These are phyloP conservation scores for Mastigias papua DNA, from an alignment of 30 jellyfish, hydroid and myxozoan genomes.

Conservation along the genomic window DNA sequence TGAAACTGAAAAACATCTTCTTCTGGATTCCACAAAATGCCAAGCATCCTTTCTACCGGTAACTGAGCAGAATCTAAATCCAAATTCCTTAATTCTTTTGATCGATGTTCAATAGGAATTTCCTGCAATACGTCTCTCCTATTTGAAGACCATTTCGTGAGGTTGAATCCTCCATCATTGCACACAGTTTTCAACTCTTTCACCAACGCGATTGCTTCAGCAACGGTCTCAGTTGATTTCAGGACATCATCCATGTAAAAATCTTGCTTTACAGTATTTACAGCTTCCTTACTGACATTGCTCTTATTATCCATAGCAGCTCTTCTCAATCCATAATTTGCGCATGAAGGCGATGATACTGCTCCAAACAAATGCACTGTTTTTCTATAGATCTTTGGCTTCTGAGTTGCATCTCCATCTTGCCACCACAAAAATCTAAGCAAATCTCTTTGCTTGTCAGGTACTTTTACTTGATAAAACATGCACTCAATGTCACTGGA, in stretches of 20 bases:
- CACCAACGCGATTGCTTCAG: constrained; percentile 23
- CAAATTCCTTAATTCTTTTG: not conserved
- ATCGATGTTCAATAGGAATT: constrained; percentile 21
- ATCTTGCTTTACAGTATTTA: constrained; percentile 19
- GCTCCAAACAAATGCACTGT: constrained; percentile 64
- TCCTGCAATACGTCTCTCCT: constrained; percentile 30
- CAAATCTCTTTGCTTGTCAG: constrained; percentile 27
- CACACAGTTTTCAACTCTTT: constrained; percentile 17
- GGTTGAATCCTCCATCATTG: constrained; percentile 50
- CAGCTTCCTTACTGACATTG: constrained; percentile 56
- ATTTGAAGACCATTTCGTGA: constrained; percentile 39
- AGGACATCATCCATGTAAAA: constrained; percentile 50
- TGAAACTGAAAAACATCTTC: constrained; percentile 39
- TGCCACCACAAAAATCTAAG: constrained; percentile 71
- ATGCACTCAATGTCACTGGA: constrained; percentile 37
- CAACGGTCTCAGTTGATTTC: constrained; percentile 14
- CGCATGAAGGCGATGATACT: constrained; percentile 48
- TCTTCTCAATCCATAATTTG: constrained; percentile 39
- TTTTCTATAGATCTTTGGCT: constrained; percentile 19
- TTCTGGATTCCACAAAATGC: constrained; percentile 38
- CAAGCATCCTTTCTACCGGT: constrained; percentile 47
- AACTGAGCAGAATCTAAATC: constrained; percentile 28
- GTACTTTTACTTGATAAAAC: constrained; percentile 67
- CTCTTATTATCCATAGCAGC: constrained; percentile 24
- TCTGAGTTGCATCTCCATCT: constrained; percentile 20